Base-by-base conservation (phyloP, 2,888 invertebrate species). In the Dynastes hyllus region DNA sequence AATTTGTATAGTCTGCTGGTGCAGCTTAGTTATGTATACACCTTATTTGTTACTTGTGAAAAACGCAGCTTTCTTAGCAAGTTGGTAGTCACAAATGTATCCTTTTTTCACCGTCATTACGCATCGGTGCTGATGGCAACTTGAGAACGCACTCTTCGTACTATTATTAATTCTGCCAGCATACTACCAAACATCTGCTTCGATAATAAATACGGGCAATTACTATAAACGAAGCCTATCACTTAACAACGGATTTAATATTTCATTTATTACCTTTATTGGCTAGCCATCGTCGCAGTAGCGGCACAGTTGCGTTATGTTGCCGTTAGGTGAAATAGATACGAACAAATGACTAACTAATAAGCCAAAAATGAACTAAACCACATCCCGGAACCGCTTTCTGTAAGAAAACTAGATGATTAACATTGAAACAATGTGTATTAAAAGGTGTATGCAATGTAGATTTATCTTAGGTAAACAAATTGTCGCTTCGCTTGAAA, bases 101-200 rank as follows among this genome's bases (percentile, higher is more conserved):
- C 13, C 0, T 13, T 32, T 27, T 63, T 63, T 29, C 32, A n/a
- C 27, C 29, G 27, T 16, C n/a, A 16, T 8, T 22, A 58, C 22
- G 55, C 55, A 58, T 8, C 22, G 22, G 22, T 2, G 22, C 27
- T 22, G 55, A 22, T 58, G 55, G 55, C 55, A 58, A 58, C 22
- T 22, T 22, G 8, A 58, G 16, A 37, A 37, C 45, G 45, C 11
- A 45, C 32, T 63, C 11, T 8, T 13, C 1, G 51, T 51, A 69
- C 45, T 69, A 69, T 69, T 45, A 69, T 69, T 69, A 69, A 69
- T 69, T 69, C 69, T 69, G 69, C 69, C 69, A 69, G 69, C 69
- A 69, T 69, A 69, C 50, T 27, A 69, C 50, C 69, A 69, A 50
- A 69, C 69, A 69, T 69, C 69, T 69, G 69, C 69, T 69, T 8